A percentile compares a stretch with the other conserved stretches of the same genome.
These are phyloP conservation scores for Gonioctena quinquepunctata DNA, from an alignment of 1,140 invertebrate genomes.

Conservation along the genomic window DNA sequence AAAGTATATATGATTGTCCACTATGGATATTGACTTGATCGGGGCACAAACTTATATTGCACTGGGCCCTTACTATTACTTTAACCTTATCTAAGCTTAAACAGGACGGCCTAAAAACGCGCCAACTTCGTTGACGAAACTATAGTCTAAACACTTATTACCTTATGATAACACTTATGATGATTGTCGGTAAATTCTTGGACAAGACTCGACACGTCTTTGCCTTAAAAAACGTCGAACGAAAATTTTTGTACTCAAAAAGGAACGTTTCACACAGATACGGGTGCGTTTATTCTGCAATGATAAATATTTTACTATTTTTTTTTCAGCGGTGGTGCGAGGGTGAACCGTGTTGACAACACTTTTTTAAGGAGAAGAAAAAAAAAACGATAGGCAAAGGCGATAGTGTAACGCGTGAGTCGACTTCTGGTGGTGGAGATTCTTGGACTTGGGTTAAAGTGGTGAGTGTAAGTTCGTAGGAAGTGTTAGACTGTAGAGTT, in stretches of 20 bases:
- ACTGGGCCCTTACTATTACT: constrained; percentile 18
- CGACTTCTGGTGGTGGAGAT: constrained; percentile 4
- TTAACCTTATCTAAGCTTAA: background rate
- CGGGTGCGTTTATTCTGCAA: background rate
- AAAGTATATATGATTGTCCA: constrained; percentile 19
- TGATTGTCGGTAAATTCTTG: constrained; percentile 57
- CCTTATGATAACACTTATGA: constrained; percentile 23
- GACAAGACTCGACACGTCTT: constrained; percentile 54
- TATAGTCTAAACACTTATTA: constrained; percentile 20
- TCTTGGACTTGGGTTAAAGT: constrained; percentile 22
- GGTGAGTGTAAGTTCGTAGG: constrained; percentile 46
- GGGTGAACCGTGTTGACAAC: background rate
- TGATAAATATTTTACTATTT: constrained; percentile 14
- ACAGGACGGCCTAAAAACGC: constrained; percentile 34
- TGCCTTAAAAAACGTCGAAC: constrained; percentile 53
- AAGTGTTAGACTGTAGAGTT: constrained; percentile 31
- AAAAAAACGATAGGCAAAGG: constrained; percentile 17
- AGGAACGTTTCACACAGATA: constrained; percentile 9
- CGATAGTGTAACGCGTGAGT: background rate
- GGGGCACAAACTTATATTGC: constrained; percentile 16
- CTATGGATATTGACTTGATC: constrained; percentile 15
- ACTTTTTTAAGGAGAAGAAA: background rate
- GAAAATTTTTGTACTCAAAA: constrained; percentile 24
- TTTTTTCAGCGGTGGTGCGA: background rate
- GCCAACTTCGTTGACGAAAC: constrained; percentile 7